phyloP scores from a whole-genome alignment of 37 sponge, comb jelly and placozoan species.

The Beroe ovata region DNA sequence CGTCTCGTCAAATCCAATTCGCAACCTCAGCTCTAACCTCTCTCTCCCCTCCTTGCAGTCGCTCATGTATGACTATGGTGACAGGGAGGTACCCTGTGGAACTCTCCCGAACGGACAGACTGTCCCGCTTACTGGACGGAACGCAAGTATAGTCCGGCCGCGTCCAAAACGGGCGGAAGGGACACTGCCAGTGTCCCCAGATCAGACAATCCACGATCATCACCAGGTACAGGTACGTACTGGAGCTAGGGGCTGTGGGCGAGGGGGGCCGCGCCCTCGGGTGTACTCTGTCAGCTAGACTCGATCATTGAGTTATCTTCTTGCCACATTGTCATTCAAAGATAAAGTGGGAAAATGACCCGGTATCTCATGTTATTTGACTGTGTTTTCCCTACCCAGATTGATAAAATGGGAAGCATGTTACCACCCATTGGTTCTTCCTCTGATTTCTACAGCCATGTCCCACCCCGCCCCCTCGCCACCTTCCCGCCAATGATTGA shows the following conservation, averaged over 20 bases:
- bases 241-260: no score
- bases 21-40: no score
- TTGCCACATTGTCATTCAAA: no score
- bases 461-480: background rate
- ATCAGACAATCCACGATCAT: no score
- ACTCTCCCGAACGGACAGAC: slow-evolving; percentile 66
- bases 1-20: no score
- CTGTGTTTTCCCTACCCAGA: no score
- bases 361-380: no score
- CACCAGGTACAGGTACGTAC: no score
- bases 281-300: no score
- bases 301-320: no score
- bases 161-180: slow-evolving; percentile 50
- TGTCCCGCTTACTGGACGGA: slow-evolving; percentile 44
- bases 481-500: background rate
- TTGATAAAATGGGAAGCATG: slow-evolving; percentile 55
- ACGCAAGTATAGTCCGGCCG: slow-evolving; percentile 51
- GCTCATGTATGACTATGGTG: slow-evolving; percentile 59
- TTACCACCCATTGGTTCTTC: slow-evolving; percentile 27
- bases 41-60: slow-evolving; percentile 4
- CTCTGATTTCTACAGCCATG: slow-evolving; percentile 21
- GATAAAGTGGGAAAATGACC: no score
- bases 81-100: slow-evolving; percentile 52
- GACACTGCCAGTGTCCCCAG: slow-evolving; percentile 34
- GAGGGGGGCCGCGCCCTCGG: no score